Base-by-base conservation (phyloP, 1,140 invertebrate species). In the Euura lappo region DNA sequence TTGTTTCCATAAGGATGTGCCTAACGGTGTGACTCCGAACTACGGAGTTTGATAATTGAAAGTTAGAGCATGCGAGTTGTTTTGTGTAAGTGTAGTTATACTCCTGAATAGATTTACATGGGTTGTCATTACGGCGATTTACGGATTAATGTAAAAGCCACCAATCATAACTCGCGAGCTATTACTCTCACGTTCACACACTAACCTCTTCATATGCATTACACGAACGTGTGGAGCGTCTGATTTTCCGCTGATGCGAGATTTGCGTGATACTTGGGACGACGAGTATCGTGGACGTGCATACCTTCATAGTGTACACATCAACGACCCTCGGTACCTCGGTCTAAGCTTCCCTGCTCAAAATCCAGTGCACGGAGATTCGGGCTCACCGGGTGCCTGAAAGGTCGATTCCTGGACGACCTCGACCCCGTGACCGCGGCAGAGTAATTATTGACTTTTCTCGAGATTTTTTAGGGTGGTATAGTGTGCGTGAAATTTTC, bases 361-460 rank as follows among this genome's bases (percentile, higher is more conserved):
- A n/a, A 60, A 60, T 11, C 51, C 13, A 28, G 28, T 60, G 51
- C 51, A 60, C 8, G 13, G 51, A 60, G 51, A 60, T 60, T n/a
- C 51, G 51, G 10, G 10, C 51, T 6, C 28, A 28, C 13, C 51
- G 10, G 51, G 51, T 28, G 28, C 51, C 3, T 28, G 7, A 3
- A 6, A 60, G 51, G 51, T 60, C 51, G 51, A 60, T 11, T n/a
- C 51, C 13, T 60, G 8, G 2, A n/a, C 13, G 51, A 60, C 51
- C 51, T 60, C 51, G 51, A n/a, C 51, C 51, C 51, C 51, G 51
- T 60, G 51, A 60, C 51, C 51, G 51, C 51, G 51, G 51, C 13
- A 11, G 51, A 60, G 51, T 60, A 60, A 60, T 60, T 60, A 60
- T 60, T 60, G 51, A 60, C 51, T 60, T n/a, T 6, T 1, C 28